Conservation (phyloP, 2,797 vertebrate genomes). For the Lophius americanus region DNA sequence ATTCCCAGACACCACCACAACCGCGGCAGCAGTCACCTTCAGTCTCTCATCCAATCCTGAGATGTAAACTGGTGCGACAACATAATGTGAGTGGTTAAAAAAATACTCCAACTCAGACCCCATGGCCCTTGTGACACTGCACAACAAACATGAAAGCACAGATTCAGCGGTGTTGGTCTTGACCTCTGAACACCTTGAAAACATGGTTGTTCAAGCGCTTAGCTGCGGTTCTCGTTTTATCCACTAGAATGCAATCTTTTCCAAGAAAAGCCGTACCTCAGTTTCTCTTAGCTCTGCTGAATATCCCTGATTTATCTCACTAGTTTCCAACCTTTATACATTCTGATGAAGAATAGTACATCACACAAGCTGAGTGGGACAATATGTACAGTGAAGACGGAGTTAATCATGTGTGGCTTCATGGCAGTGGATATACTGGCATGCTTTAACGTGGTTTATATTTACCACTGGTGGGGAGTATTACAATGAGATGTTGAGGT, state of each 20-base stretch:
- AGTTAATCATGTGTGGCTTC: conserved; percentile 34
- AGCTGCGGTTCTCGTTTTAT: conserved; percentile 44
- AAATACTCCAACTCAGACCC: conserved; percentile 9
- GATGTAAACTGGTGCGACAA: conserved; percentile 1
- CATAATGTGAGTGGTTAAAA: conserved; percentile 10
- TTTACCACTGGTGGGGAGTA: conserved; percentile 55
- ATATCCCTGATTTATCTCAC: conserved; percentile 67
- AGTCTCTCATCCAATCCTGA: conserved; percentile 27
- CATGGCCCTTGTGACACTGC: conserved; percentile 20
- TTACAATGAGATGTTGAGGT: conserved; percentile 45
- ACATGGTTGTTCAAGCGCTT: conserved; percentile 23
- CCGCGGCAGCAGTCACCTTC: conserved; percentile 20
- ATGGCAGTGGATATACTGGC: conserved; percentile 61
- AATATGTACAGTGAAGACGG: conserved; percentile 61
- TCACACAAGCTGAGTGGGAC: conserved; percentile 50
- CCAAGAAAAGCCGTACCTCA: conserved; percentile 35
- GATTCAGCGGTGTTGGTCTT: conserved; percentile 28
- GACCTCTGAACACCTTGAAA: conserved; percentile 42
- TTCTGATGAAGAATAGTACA: conserved; percentile 56
- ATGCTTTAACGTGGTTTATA: conserved; percentile 52
- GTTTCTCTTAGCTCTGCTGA: conserved; percentile 46
- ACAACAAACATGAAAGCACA: conserved; percentile 30
- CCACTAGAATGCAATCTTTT: conserved; percentile 58
- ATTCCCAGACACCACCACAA: conserved; percentile 18
- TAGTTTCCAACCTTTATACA: conserved; percentile 63